Evolutionary conservation across 2,888 invertebrate genomes (phyloP), one percentile per base, ranked within the genome.

Genomic region (Leptinotarsa peninsularis): DNA sequence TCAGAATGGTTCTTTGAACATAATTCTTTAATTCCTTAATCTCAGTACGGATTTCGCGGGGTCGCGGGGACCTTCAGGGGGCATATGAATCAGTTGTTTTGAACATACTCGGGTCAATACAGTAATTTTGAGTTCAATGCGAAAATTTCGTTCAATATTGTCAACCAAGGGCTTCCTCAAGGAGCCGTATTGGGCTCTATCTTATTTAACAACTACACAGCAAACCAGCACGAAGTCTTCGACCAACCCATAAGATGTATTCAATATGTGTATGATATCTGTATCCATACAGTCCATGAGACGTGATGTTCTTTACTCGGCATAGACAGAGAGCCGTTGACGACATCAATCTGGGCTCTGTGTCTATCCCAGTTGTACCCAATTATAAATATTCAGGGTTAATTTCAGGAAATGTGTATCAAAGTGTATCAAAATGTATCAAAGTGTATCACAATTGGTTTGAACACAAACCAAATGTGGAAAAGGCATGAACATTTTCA

Each of bases 271-370:
- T 21, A 21, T 21, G 21, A 21, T 21, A 21, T 21, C 21, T 21
- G 21, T 21, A 21, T 21, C 21, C 21, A 21, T 21, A 21, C 21
- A 21, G 21, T 21, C 21, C 21, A 21, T 21, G 21, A 21, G 21
- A 21, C 21, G 21, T 54, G 52, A 54, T 54, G 52, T 54, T 54
- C 4, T 33, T 66, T 33, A 66, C 49, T 66, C 43, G 49, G 15
- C 43, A 66, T 15, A 43, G 66, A 33, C 33, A 33, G 66, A 66
- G 66, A 66, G 66, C 43, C 17, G 43, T 33, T n/a, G 43, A 66
- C 66, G 33, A 43, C 17, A 43, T 66, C 4, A 33, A 66, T 7
- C 66, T 23, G 23, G 23, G 23, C 23, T 23, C 23, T 23, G 2
- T 23, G 23, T 23, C 23, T 23, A 23, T 23, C 23, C 23, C 23